Base-by-base conservation (phyloP, 2,888 invertebrate genomes). In the Pocota personata region DNA sequence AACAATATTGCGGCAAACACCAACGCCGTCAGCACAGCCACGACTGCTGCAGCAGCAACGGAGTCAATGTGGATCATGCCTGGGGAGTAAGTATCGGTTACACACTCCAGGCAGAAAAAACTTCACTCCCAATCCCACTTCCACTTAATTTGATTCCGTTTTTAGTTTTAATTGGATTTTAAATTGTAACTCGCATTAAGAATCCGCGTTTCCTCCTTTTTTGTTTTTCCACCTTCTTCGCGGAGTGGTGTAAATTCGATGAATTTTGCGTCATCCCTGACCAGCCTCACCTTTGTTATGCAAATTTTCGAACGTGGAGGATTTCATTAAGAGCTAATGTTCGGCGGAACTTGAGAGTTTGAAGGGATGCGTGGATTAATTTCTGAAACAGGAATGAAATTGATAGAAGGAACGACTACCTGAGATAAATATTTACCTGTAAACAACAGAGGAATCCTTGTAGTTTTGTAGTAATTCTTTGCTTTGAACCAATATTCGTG, bases 1-100 rank as follows among this genome's bases (percentile, higher is more conserved):
- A 88, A 88, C 88, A 88, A 88, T 88, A 88, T 88, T 88, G 87
- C 82, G 87, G 86, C 78, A 87, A 82, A 82, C 82, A 77, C 82
- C 87, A 78, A 75, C 77, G 30, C 69, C 58, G 66, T 43, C 67
- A 24, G 40, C 7, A 52, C 10, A 14, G 10, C 16, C 40, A 57
- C 57, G 19, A 16, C 57, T 24, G 46, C 37, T 32, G 24, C 40
- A 50, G 75, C 52, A 19, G 55, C 12, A 76, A 46, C 76, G 52
- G 71, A 87, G 82, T 87, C 87, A 87, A 87, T 78, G 82, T 71
- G 82, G 86, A 84, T 84, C 80, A 84, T 84, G 84, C 71, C 84
- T 75, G 73, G 62, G 64, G 80, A 76, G 66, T 35, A 52, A 75
- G 86, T 86, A 82, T 86, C 76, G 52, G 76, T 86, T 82, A 67